Percentiles rank a stretch among this genome's conserved stretches.
Evolutionary conservation across 2,113 vertebrate species (phyloP).

Genomic region (Mesoclemmys tuberculata): DNA sequence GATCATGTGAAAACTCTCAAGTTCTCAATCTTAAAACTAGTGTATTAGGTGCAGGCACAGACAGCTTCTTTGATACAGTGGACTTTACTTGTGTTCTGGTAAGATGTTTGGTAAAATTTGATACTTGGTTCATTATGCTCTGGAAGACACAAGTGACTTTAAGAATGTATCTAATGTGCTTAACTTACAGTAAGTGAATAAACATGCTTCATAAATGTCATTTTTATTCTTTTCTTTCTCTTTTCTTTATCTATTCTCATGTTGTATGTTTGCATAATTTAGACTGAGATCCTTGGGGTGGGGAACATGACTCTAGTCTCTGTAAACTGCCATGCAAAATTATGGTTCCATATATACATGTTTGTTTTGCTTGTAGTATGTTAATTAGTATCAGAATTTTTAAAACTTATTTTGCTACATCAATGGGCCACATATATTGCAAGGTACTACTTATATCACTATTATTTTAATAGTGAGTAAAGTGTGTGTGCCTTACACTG

Average conservation of each 20-base stretch:
- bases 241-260: not conserved
- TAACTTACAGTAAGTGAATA: not conserved
- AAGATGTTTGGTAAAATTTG: not conserved
- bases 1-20: not conserved
- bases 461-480: not conserved
- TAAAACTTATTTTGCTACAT: not conserved
- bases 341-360: not conserved
- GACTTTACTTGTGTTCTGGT: fast-evolving
- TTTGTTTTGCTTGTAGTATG: not conserved
- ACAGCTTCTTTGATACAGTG: fast-evolving
- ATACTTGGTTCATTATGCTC: not conserved
- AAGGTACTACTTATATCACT: not conserved
- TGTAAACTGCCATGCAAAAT: not conserved
- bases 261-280: not conserved
- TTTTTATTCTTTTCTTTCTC: not conserved
- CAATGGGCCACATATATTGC: not conserved
- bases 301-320: not conserved
- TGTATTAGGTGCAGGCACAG: not conserved
- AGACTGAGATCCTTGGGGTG: not conserved
- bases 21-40: not conserved
- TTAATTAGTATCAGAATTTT: not conserved
- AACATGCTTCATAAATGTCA: not conserved
- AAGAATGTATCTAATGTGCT: not conserved
- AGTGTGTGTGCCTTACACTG: not conserved
- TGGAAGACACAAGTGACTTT: not conserved